Percentiles rank a stretch among this genome's conserved stretches.
Conservation (phyloP, 2,888 invertebrate species). For the Masnerella sp. region DNA sequence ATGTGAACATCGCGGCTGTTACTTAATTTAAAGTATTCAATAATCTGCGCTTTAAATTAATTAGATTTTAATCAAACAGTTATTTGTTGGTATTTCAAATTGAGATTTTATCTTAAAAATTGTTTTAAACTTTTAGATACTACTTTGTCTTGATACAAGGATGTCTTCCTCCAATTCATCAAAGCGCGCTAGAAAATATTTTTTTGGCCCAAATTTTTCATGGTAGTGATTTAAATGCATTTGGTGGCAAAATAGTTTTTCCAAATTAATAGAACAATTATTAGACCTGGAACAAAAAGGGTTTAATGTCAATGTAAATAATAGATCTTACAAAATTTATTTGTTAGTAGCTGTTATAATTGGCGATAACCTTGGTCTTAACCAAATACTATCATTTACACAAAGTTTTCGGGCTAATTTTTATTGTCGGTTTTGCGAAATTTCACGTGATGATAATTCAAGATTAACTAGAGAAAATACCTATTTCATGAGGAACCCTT, state of each 20-base stretch:
- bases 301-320: conserved; percentile 17
- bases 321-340: conserved; percentile 1
- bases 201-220: conserved; percentile 38
- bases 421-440: conserved; percentile 52
- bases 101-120: too few relatives aligned
- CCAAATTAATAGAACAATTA: conserved; percentile 36
- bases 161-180: conserved; percentile 37
- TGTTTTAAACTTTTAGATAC: too few relatives aligned
- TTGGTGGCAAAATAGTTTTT: conserved; percentile 18
- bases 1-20: too few relatives aligned
- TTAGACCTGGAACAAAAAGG: conserved; percentile 42
- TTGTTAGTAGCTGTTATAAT: conserved; percentile 13
- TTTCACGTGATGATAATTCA: conserved; percentile 24
- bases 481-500: conserved; percentile 28
- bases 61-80: too few relatives aligned
- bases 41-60: too few relatives aligned
- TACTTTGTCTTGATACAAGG: too few relatives aligned
- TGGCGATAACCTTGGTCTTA: conserved; percentile 16
- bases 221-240: conserved; percentile 22
- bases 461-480: conserved; percentile 28
- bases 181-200: conserved; percentile 33
- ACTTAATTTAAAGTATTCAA: too few relatives aligned
- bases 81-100: too few relatives aligned
- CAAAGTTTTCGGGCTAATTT: conserved; percentile 27
- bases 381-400: conserved; percentile 13